phyloP scores from a whole-genome alignment of 2,113 vertebrate species.

The Phalacrocorax brasilianus region DNA sequence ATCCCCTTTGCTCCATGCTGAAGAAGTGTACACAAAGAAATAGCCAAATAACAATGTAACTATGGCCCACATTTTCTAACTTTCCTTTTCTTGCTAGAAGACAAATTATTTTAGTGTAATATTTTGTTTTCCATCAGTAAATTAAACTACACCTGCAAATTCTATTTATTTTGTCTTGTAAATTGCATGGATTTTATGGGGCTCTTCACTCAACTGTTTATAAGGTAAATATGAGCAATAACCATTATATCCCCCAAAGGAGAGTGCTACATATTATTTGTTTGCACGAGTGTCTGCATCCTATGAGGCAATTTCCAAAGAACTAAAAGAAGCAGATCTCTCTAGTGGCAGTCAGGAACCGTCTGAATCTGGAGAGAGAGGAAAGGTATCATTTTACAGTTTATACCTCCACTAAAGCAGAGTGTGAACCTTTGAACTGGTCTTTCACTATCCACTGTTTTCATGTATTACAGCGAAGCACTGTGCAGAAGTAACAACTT shows the following conservation, averaged over 20 bases:
- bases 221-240: slow-evolving; percentile 3
- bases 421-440: neutral
- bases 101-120: neutral
- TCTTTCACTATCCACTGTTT: neutral
- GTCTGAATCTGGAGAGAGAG: neutral
- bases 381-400: neutral
- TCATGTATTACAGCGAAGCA: neutral
- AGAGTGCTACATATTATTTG: neutral
- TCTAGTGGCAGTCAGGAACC: neutral
- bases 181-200: neutral
- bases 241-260: neutral
- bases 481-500: neutral
- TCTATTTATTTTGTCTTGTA: neutral
- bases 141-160: neutral
- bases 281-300: neutral
- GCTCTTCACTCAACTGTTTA: neutral
- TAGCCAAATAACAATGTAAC: neutral
- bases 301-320: neutral
- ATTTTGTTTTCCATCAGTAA: neutral
- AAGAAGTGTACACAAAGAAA: neutral
- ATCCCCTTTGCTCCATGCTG: neutral
- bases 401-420: neutral
- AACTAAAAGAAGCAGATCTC: neutral
- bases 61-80: neutral
- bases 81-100: neutral